Base-by-base conservation (phyloP, 1,140 invertebrate genomes). In the Penaeus japonicus region DNA sequence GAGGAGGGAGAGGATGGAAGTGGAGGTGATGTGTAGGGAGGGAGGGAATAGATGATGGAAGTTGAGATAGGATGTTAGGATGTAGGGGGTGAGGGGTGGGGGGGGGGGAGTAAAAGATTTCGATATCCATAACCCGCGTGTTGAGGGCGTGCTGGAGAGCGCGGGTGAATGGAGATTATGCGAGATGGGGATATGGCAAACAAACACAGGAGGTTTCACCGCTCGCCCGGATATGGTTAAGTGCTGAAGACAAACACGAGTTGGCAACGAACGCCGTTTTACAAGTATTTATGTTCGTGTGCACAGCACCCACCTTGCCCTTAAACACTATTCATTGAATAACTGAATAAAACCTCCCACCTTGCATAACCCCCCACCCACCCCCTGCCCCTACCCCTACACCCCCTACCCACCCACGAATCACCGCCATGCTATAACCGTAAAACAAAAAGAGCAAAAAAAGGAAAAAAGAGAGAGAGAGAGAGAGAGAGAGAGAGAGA, bases 231-330 rank as follows among this genome's bases (percentile, higher is more conserved):
- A 73, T 24, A 27, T 32, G 70, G 20, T 39, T 32, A 83, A 83
- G 55, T 83, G 81, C 30, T 39, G 81, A 83, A 83, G 18, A 83
- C 57, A 65, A 65, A 83, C 32, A 59, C 30, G 59, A 83, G 81
- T 83, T 83, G 81, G 65, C 81, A 83, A 35, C 81, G 57, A 59
- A 30, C 20, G 32, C 65, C 59, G 15, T 55, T 24, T 17, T 83
- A 62, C 30, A 30, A 65, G 20, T 27, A 18, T 5, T 30, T 82
- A 32, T 77, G 73, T n/a, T 27, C 73, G 73, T 32, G 39, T 39
- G 73, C 22, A 77, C 27, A 57, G 24, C 27, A 27, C 32, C 18
- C 32, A 30, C 53, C 79, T 27, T 82, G 79, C n/a, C 70, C 70
- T 24, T 73, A 73, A 24, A 73, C n/a, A 18, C n/a, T 30, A n/a